phyloP scores from a whole-genome alignment of 1,140 invertebrate species.

The Asobara japonica region DNA sequence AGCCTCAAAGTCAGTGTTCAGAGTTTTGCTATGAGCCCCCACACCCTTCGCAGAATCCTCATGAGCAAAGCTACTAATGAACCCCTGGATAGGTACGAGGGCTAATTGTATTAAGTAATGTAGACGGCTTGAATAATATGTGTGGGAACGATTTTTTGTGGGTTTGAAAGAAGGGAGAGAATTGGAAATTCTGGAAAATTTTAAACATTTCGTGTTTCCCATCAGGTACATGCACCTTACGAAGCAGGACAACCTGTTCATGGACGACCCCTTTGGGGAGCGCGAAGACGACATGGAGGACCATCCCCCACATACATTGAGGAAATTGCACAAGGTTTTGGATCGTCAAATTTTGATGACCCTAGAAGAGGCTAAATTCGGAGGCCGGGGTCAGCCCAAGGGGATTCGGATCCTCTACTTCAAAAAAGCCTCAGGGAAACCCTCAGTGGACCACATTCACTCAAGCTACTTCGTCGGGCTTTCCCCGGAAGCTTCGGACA shows the following conservation, averaged over 20 bases:
- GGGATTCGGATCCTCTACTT: slow-evolving; percentile 46
- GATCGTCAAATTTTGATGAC: slow-evolving; percentile 35
- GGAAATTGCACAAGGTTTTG: slow-evolving; percentile 32
- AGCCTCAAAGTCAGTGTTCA: slow-evolving; percentile 37
- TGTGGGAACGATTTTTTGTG: too few species aligned
- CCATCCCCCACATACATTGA: neutral
- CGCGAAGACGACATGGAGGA: slow-evolving; percentile 18
- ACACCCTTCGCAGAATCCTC: neutral
- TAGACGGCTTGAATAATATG: too few species aligned
- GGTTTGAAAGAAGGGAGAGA: too few species aligned
- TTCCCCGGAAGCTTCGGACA: slow-evolving; percentile 25
- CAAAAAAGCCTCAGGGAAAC: slow-evolving; percentile 38
- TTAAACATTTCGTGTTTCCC: too few species aligned
- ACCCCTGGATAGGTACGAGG: slow-evolving; percentile 34
- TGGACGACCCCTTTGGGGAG: too few species aligned
- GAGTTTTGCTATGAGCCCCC: slow-evolving; percentile 21
- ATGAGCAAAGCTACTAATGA: slow-evolving; percentile 41
- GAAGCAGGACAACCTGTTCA: too few species aligned
- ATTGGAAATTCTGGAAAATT: too few species aligned
- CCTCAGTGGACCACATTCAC: slow-evolving; percentile 36
- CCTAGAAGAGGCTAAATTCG: slow-evolving; percentile 20
- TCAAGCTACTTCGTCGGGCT: slow-evolving; percentile 38
- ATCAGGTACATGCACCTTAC: too few species aligned
- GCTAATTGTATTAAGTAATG: too few species aligned
- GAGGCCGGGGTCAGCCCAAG: slow-evolving; percentile 4